Base-by-base conservation (phyloP, 2,888 invertebrate species). In the Troilus luridus region DNA sequence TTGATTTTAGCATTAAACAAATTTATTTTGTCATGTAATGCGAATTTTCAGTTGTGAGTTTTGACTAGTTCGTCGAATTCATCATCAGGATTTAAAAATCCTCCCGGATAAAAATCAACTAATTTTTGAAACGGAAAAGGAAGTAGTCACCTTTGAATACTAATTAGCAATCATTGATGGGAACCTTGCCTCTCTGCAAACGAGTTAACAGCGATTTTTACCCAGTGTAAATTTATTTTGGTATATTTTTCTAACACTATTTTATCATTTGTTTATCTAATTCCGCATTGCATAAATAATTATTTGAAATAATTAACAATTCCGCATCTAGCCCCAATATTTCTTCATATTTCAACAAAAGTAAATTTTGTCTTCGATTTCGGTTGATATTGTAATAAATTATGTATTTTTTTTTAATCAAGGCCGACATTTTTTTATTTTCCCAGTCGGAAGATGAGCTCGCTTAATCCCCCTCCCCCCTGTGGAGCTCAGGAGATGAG, bases 91-190 rank as follows among this genome's bases (percentile, higher is more conserved):
- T 21, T 62, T 67, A 24, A 67, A 24, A 24, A 67, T 62, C 62
- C 6, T 67, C 1, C 12, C 12, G 24, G 10, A 17, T 17, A 17
- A 41, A 41, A 41, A 41, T 17, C 17, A 9, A 14, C 24, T 77
- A 77, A 41, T 77, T 77, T 77, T 77, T 41, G 17, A 77, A 77
- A 77, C 72, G 72, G 72, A 77, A 77, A 77, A 77, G 72, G 72
- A 77, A 77, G 27, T 19, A 11, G 0, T 17, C 17, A 17, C 27
- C 72, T 17, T 7, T 77, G 72, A 77, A 77, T 77, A 41, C 41
- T 77, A 77, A 77, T 77, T 77, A 41, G 1, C 41, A 9, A 17
- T 0, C 1, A 17, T 27, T 17, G 41, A 24, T 14, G 41, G 41
- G 17, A 77, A 77, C 8, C 41, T 2, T 2, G 11, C 17, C 14